These are phyloP conservation scores for Corydoras maculifer DNA, from an alignment of 2,113 vertebrate genomes.

Conservation along the genomic window DNA sequence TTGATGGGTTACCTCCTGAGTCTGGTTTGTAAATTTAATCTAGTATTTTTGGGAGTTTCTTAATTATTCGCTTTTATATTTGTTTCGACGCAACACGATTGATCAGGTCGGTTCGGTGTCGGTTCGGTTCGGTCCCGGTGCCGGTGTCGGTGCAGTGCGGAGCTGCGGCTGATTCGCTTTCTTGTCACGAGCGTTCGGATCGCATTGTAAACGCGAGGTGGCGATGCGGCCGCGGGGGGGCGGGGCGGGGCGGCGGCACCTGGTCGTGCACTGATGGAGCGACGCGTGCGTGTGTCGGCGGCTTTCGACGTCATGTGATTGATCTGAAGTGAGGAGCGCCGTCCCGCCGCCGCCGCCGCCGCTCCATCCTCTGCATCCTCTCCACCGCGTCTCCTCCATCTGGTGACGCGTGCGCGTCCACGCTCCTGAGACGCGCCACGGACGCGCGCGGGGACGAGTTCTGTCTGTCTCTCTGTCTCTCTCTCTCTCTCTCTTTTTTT, in stretches of 20 bases:
- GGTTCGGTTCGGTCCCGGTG: not conserved
- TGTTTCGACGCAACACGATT: too few relatives aligned
- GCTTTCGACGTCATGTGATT: not conserved
- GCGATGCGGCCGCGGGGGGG: not conserved
- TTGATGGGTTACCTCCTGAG: too few relatives aligned
- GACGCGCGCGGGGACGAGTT: not conserved
- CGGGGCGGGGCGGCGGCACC: not conserved
- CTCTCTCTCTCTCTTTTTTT: too few relatives aligned
- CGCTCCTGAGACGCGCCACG: too few relatives aligned
- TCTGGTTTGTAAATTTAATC: too few relatives aligned
- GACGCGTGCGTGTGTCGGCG: too few relatives aligned
- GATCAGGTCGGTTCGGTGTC: too few relatives aligned
- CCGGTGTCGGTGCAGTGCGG: not conserved
- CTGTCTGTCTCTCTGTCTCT: too few relatives aligned
- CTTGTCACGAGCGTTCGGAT: constrained; percentile 6
- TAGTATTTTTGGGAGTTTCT: too few relatives aligned
- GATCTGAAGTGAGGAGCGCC: not conserved
- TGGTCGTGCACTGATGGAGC: too few relatives aligned
- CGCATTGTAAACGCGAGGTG: not conserved
- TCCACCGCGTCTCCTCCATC: not conserved
- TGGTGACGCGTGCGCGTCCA: not conserved
- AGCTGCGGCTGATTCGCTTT: constrained; percentile 4
- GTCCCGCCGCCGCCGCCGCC: not conserved
- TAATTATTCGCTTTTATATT: too few relatives aligned
- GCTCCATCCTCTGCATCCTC: constrained; percentile 2